A percentile compares a stretch with the other conserved stretches of the same genome.
Conservation (phyloP, 2,888 invertebrate species). For the Cheilosia pagana region DNA sequence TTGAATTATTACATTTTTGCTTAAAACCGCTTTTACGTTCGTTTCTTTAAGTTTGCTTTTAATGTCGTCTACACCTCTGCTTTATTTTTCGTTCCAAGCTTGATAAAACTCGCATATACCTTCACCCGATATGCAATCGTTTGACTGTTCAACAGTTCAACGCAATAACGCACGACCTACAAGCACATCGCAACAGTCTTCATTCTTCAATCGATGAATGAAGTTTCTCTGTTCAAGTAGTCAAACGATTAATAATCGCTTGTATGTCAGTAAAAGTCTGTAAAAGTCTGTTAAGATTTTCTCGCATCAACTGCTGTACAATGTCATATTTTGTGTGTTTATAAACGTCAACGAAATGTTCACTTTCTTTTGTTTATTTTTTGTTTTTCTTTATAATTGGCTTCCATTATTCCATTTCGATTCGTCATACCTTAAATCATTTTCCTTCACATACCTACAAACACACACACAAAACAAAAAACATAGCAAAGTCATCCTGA, state of each 20-base stretch:
- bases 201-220: no score
- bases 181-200: no score
- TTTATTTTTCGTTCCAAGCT: not conserved
- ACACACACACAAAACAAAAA: slow-evolving; percentile 46
- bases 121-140: not conserved
- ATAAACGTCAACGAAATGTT: slow-evolving; percentile 17
- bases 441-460: no score
- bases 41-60: not conserved
- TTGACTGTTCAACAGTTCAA: not conserved
- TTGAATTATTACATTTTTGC: no score
- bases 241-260: no score
- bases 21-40: not conserved
- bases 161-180: no score
- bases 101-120: not conserved
- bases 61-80: not conserved
- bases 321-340: not conserved
- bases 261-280: no score
- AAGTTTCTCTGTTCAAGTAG: no score
- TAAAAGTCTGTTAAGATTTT: no score
- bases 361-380: slow-evolving; percentile 28
- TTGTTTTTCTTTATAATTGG: slow-evolving; percentile 49
- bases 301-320: no score
- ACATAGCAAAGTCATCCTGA: slow-evolving; percentile 67
- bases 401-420: slow-evolving; percentile 42
- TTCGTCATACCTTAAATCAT: slow-evolving; percentile 42